These are phyloP conservation scores for Chelonoidis abingdonii DNA, from an alignment of 2,113 vertebrate genomes.

Conservation along the genomic window DNA sequence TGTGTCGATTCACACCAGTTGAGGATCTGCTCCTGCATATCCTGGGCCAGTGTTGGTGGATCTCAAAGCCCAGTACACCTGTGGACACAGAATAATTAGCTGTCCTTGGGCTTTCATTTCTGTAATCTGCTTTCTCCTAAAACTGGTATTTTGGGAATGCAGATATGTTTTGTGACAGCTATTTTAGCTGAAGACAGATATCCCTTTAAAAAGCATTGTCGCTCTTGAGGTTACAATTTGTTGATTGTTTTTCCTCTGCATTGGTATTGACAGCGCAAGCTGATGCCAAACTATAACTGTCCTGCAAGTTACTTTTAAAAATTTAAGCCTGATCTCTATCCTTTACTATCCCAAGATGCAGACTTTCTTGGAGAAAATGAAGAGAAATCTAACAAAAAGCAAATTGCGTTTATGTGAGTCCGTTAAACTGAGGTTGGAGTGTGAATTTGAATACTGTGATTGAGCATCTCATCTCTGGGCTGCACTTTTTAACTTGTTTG, in stretches of 20 bases:
- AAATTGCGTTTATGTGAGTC: background rate
- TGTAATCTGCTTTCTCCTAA: background rate
- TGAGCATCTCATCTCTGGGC: background rate
- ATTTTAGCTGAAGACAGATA: background rate
- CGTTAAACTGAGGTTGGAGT: background rate
- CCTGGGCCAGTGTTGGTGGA: background rate
- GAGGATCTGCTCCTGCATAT: background rate
- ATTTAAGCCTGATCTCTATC: background rate
- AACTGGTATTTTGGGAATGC: background rate
- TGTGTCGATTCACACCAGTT: background rate
- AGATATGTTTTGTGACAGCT: fast-evolving
- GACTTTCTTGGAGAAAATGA: background rate
- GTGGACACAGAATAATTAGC: background rate
- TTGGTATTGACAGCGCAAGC: background rate
- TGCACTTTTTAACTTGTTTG: background rate
- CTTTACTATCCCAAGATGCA: background rate
- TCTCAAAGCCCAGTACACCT: background rate
- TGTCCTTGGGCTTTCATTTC: background rate
- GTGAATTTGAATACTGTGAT: background rate
- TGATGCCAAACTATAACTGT: background rate
- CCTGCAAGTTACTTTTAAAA: background rate
- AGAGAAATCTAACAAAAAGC: background rate
- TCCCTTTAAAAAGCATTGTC: background rate
- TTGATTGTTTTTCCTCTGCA: background rate
- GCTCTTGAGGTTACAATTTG: background rate